phyloP scores from a whole-genome alignment of 2,797 vertebrate species.

The Pangasius macronema region DNA sequence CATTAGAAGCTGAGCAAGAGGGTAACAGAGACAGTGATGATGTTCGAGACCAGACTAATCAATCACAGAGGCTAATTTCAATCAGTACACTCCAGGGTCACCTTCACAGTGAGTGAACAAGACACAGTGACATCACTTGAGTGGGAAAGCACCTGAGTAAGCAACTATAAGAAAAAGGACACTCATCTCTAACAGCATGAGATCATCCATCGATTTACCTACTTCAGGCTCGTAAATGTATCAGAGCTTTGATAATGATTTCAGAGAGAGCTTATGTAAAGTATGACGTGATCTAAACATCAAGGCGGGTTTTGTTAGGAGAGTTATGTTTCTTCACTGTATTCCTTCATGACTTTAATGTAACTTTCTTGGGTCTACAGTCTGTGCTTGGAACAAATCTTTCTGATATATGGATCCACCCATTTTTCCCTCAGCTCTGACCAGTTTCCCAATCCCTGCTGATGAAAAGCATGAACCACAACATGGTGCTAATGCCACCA shows the following conservation, averaged over 20 bases:
- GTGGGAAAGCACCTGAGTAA: slow-evolving; percentile 55
- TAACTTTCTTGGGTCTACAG: background rate
- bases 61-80: slow-evolving; percentile 54
- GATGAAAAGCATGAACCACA: background rate
- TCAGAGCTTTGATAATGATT: slow-evolving; percentile 37
- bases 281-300: slow-evolving; percentile 25
- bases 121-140: slow-evolving; percentile 44
- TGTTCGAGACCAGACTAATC: slow-evolving; percentile 58
- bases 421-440: background rate
- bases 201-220: slow-evolving; percentile 41
- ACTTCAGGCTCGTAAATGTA: slow-evolving; percentile 3
- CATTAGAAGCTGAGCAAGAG: slow-evolving; percentile 26
- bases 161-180: slow-evolving; percentile 22
- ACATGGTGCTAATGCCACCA: background rate
- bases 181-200: slow-evolving; percentile 25
- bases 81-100: slow-evolving; percentile 44
- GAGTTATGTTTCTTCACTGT: background rate
- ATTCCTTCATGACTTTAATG: background rate
- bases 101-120: slow-evolving; percentile 62
- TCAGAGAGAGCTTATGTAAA: slow-evolving; percentile 18
- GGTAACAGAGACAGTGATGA: slow-evolving; percentile 60
- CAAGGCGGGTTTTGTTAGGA: slow-evolving; percentile 11
- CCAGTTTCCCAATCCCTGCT: background rate
- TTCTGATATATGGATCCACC: background rate
- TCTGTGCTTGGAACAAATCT: background rate